phyloP scores from a whole-genome alignment of 2,113 vertebrate species.

The Lepidothrix coronata region DNA sequence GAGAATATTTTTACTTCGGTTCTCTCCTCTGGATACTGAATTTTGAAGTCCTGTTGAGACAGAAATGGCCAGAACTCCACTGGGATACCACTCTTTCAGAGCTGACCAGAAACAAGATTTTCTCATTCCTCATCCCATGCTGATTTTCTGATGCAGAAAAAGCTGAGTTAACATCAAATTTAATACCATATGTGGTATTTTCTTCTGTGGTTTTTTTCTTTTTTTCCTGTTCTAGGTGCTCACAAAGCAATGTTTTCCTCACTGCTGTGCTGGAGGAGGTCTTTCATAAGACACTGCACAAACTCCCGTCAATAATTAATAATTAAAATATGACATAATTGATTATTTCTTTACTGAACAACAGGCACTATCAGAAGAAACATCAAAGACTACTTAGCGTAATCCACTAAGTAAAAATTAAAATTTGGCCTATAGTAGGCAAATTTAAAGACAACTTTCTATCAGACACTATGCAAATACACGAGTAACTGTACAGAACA shows the following conservation, averaged over 20 bases:
- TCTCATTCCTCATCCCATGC: not conserved
- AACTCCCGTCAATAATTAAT: not conserved
- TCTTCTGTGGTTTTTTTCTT: not conserved
- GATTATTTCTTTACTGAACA: not conserved
- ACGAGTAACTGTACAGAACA: not conserved
- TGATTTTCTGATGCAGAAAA: not conserved
- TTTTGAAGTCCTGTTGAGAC: not conserved
- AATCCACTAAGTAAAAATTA: not conserved
- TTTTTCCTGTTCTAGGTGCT: constrained; percentile 61
- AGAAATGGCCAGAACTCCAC: not conserved
- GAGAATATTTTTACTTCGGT: not conserved
- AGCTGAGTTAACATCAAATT: not conserved
- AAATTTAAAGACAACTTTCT: not conserved
- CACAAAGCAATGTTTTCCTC: constrained; percentile 68
- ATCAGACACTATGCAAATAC: not conserved
- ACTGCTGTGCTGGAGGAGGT: constrained; percentile 73
- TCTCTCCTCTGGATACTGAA: not conserved
- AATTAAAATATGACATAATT: not conserved
- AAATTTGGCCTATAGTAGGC: not conserved
- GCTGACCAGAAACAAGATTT: not conserved
- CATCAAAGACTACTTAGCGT: not conserved
- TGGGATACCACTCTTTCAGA: not conserved
- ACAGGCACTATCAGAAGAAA: not conserved
- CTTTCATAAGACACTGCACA: constrained; percentile 38
- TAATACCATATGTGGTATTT: constrained; percentile 16